Conservation (phyloP, 2,797 vertebrate genomes). For the Spheniscus humboldti region DNA sequence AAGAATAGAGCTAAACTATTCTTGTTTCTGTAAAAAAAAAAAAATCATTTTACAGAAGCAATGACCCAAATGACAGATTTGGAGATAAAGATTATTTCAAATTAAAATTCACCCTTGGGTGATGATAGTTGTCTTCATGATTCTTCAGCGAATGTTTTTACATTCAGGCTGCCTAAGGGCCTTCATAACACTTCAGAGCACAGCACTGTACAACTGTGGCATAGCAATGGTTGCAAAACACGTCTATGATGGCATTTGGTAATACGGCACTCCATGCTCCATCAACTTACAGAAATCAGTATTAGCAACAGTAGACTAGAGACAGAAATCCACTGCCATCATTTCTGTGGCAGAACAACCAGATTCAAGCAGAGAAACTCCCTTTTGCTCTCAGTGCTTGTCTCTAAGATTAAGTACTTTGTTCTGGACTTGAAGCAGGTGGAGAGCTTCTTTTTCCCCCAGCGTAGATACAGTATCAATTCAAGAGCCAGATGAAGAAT, state of each 20-base stretch:
- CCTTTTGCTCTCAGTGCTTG: conserved; percentile 22
- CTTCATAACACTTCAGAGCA: conserved; percentile 19
- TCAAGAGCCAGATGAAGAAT: conserved; percentile 43
- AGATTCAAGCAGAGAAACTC: conserved; percentile 20
- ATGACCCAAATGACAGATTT: not conserved
- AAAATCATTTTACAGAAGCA: not conserved
- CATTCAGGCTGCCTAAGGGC: not conserved
- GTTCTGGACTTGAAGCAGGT: conserved; percentile 46
- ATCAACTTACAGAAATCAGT: conserved; percentile 46
- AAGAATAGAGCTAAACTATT: not conserved
- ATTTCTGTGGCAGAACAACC: not conserved
- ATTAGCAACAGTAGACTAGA: conserved; percentile 32
- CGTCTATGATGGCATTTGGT: not conserved
- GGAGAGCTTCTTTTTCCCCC: conserved; percentile 42
- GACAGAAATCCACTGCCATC: conserved; percentile 26
- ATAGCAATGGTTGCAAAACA: conserved; percentile 9
- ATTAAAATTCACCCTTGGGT: not conserved
- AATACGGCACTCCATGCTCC: conserved; percentile 22
- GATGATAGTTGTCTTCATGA: not conserved
- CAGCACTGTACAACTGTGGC: not conserved
- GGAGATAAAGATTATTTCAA: not conserved
- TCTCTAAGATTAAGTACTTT: conserved; percentile 59
- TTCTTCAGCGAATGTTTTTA: not conserved
- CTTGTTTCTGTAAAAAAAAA: not conserved
- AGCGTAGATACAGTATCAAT: conserved; percentile 30